Evolutionary conservation across 2,888 invertebrate species (phyloP), one percentile per base, ranked within the genome.

Genomic region (Acleris sparsana): DNA sequence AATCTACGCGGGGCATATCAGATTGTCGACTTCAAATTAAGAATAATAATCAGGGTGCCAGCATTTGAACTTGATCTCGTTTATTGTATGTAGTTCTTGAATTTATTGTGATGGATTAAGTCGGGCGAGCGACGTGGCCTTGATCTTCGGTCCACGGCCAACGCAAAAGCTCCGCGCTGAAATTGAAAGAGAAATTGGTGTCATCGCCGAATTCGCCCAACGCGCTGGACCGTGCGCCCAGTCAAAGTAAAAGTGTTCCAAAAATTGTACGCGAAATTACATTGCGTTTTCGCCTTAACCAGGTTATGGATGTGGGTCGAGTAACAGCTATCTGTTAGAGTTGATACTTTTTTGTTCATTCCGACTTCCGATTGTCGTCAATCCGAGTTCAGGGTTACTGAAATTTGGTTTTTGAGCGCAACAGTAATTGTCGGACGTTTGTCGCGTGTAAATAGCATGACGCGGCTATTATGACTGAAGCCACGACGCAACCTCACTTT

Each of bases 171-270:
- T 80, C 46, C 73, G 69, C 74, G 76, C 80, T 82, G 82, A 86
- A 71, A 80, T 89, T 85, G 91, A 91, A 91, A 92, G 92, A 91
- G 92, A 92, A 92, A 92, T 92, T 91, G 77, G 88, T 90, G 91
- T 85, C 92, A 88, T 87, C 86, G 83, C 80, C 83, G 82, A 85
- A 87, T 85, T 75, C 73, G 72, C 69, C 77, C 82, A 80, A 73
- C 61, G 75, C 76, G 80, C 80, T 82, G 84, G 80, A 82, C 79
- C 80, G 83, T 81, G 78, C 79, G 82, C 84, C 80, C 79, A 80
- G 80, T 84, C 87, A 76, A 89, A 92, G 92, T 92, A 92, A 92
- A 92, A 92, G 92, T 92, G 92, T 90, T 92, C 89, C 90, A 84
- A 91, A 91, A 89, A 89, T 83, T 88, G 85, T 84, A 84, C 69